Evolutionary conservation across 2,888 invertebrate species (phyloP).

Genomic region (Hirtodrosophila duncani): DNA sequence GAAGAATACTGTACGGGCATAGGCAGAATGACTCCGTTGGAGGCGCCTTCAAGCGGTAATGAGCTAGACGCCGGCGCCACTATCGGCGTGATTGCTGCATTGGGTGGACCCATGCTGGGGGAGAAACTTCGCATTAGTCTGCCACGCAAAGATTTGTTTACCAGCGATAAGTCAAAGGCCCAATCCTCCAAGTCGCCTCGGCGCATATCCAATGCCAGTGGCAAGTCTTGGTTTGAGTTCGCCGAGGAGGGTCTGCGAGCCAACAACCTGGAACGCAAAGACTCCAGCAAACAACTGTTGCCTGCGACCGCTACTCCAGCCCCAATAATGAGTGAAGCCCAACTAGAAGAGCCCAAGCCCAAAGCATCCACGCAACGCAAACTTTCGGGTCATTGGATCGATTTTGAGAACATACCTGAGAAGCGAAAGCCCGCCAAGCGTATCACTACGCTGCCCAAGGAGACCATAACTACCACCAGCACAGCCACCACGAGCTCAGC

Average conservation of each 20-base stretch:
- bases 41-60: slow-evolving; percentile 22
- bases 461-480: slow-evolving; percentile 39
- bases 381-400: slow-evolving; percentile 85
- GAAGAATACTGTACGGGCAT: slow-evolving; percentile 83
- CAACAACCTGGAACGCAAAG: slow-evolving; percentile 74
- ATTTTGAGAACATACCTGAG: slow-evolving; percentile 92
- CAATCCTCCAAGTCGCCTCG: slow-evolving; percentile 80
- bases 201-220: slow-evolving; percentile 79
- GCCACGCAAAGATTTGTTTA: slow-evolving; percentile 83
- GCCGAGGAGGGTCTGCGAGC: slow-evolving; percentile 82
- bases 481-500: slow-evolving; percentile 34
- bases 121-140: slow-evolving; percentile 86
- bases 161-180: slow-evolving; percentile 70
- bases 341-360: slow-evolving; percentile 44
- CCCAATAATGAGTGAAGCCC: slow-evolving; percentile 8
- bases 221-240: slow-evolving; percentile 82
- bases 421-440: slow-evolving; percentile 88
- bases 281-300: slow-evolving; percentile 71
- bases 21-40: slow-evolving; percentile 74
- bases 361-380: slow-evolving; percentile 71
- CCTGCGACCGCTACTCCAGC: slow-evolving; percentile 12
- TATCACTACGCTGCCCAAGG: slow-evolving; percentile 87
- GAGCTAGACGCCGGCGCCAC: slow-evolving; percentile 26
- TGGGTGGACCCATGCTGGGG: slow-evolving; percentile 72
- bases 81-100: no score